Evolutionary conservation across 2,113 vertebrate species (phyloP), one percentile per base, ranked within the genome.

Genomic region (Bagarius yarrelli): DNA sequence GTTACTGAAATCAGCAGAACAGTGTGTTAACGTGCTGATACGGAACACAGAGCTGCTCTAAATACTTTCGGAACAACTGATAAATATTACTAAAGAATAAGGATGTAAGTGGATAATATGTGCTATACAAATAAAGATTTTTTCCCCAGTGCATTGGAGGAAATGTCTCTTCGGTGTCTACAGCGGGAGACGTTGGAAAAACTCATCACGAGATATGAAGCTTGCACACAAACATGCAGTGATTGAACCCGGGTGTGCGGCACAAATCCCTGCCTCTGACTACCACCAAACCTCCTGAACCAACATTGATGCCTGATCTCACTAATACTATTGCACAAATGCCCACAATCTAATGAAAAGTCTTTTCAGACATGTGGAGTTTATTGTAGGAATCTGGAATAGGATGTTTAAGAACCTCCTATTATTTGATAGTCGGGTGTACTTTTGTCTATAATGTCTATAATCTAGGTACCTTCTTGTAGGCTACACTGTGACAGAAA

Each of bases 401-500:
- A 40, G 36, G 8, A 40, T 8, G 3, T 47, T 47, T 8, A 47
- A 47, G 11, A 47, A 47, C 44, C 44, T 47, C 44, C 44, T 47
- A 47, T 47, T 47, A 8, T 47, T 47, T 6, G 4, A 47, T 47
- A 47, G 9, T 47, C 44, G 11, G 44, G 9, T 47, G 44, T n/a
- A 11, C 6, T 4, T 6, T 40, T 40, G 36, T 6, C 36, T 40
- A 40, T 40, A 40, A 40, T 4, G 3, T 5, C 15, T 25, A 40
- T 5, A 53, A 88, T 88, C 84, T 44, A 34, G 19, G 27, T 76
- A 99, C 98, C 94, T 94, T 93, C 89, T 97, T 98, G 79, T 93
- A 95, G 82, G 91, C 93, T 93, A 98, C 94, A 81, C 89, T 79
- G 84, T 98, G 95, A 83, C 96, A 86, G 86, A 98, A 98, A 14